Evolutionary conservation across 2,113 vertebrate species (phyloP), one percentile per base, ranked within the genome.

Genomic region (Dryoscopus gambensis): DNA sequence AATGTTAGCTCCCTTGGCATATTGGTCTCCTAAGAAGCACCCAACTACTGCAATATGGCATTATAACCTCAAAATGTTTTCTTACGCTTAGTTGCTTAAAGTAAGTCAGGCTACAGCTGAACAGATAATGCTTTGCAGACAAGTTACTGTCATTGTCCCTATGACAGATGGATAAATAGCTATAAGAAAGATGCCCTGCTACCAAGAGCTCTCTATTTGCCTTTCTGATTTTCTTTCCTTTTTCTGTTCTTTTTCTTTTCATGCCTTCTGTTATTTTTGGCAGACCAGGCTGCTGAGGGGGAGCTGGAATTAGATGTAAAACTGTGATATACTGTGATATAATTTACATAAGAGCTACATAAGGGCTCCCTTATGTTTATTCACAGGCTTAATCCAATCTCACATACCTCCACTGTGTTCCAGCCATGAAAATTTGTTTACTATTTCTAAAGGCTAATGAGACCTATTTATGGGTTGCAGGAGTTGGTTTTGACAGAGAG

Each of bases 401-500:
- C 87, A 94, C 94, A 97, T 95, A 95, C 85, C 94, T 95, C 95
- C 94, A 97, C 97, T 97, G 96, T 97, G 94, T 97, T 98, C 92
- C 95, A 98, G 96, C 97, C 94, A 97, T 97, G 91, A 97, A 97
- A 95, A 94, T 95, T 91, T 97, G 95, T 97, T 97, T 98, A 96
- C 97, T 95, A 91, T 97, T 98, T 97, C 96, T 97, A 96, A 98
- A 97, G 94, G 80, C 98, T 98, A 98, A 98, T 97, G 95, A 98
- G 97, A 98, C 91, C 96, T 98, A 89, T 98, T 96, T 97, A 98
- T 98, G 98, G 96, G 89, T 98, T 98, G 94, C 98, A 99, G 99
- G 99, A 98, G 97, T 99, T 92, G 99, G 98, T 96, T 99, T 99
- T 98, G 99, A 99, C 99, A 99, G 99, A 99, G 99, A 99, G 95